These are phyloP conservation scores for Anguilla obscura DNA, from an alignment of 2,797 vertebrate genomes.

Conservation along the genomic window DNA sequence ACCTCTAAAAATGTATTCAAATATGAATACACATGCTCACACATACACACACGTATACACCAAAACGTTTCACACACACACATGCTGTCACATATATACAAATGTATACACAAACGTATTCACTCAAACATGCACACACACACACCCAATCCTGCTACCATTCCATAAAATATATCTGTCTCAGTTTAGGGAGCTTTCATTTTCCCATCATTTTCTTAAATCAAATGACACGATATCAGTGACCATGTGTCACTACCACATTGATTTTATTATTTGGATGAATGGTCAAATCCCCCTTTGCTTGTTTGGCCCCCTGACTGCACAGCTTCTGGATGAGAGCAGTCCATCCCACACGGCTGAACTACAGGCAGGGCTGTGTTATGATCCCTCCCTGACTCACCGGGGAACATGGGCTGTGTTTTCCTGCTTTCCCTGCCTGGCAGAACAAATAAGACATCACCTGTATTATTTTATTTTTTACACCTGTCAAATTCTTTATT, in stretches of 20 bases:
- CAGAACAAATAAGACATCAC: background rate
- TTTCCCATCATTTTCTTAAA: background rate
- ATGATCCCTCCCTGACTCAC: background rate
- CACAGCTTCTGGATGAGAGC: background rate
- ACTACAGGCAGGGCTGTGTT: background rate
- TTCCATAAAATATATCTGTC: background rate
- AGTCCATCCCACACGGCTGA: background rate
- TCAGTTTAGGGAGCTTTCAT: background rate
- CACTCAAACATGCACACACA: slow-evolving; percentile 48
- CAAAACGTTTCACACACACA: background rate
- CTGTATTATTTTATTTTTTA: background rate
- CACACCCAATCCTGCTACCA: background rate
- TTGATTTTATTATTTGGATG: slow-evolving; percentile 6
- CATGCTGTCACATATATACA: background rate
- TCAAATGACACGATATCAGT: background rate
- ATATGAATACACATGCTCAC: background rate
- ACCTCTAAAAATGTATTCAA: slow-evolving; percentile 32
- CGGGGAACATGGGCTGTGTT: background rate
- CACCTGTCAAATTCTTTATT: background rate
- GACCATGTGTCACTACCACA: background rate
- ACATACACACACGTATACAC: background rate
- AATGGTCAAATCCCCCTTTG: background rate
- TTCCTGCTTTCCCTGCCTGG: background rate
- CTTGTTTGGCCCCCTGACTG: background rate
- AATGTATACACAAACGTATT: background rate